Evolutionary conservation across 2,888 invertebrate genomes (phyloP).

Genomic region (Xestoiulus laeticollis): DNA sequence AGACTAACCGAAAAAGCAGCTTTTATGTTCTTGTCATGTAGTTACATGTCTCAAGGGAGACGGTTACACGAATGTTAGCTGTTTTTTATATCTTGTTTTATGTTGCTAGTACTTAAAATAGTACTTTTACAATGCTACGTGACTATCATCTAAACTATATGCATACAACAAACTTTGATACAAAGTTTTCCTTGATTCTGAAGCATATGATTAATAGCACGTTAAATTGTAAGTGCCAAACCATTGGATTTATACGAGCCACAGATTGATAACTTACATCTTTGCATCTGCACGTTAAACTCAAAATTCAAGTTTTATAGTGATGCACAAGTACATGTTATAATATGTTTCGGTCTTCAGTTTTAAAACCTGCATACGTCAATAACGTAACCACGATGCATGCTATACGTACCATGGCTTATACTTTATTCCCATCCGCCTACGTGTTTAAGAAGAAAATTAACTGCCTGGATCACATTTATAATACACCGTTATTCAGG

Average conservation of each 20-base stretch:
- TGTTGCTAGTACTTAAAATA: too few species aligned
- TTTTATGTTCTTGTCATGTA: too few species aligned
- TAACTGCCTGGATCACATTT: constrained; percentile 36
- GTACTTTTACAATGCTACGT: too few species aligned
- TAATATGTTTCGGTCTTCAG: neutral
- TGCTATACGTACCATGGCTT: neutral
- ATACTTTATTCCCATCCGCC: neutral
- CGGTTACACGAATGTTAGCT: too few species aligned
- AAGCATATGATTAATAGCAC: neutral
- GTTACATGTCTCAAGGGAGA: too few species aligned
- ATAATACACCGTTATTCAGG: neutral
- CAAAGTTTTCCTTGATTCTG: too few species aligned
- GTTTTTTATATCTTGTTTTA: too few species aligned
- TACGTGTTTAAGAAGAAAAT: neutral
- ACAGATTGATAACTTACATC: neutral
- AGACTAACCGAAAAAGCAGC: too few species aligned
- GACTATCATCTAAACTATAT: too few species aligned
- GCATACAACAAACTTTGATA: too few species aligned
- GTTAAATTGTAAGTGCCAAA: neutral
- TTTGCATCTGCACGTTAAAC: neutral
- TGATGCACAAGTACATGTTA: neutral
- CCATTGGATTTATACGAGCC: neutral
- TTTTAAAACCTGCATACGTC: neutral
- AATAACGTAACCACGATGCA: too few species aligned
- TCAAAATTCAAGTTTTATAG: neutral